Conservation (phyloP, 2,113 vertebrate genomes). For the Daubentonia madagascariensis region DNA sequence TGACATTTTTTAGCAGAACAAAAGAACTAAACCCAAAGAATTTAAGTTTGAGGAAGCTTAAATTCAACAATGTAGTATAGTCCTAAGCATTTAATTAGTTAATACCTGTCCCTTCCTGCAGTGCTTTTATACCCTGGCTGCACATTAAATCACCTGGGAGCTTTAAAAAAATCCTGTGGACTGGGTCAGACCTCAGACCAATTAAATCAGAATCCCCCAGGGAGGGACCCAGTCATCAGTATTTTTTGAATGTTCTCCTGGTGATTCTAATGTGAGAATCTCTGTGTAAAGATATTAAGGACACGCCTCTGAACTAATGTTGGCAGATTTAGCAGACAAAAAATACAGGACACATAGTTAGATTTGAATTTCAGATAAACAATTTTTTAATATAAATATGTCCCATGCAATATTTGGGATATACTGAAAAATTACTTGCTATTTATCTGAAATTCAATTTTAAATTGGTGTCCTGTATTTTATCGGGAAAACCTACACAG, state of each 20-base stretch:
- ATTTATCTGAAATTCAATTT: not conserved
- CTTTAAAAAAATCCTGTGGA: not conserved
- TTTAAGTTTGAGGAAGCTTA: not conserved
- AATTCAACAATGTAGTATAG: not conserved
- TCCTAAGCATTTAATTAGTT: not conserved
- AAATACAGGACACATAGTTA: not conserved
- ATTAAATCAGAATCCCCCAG: not conserved
- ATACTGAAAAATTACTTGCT: not conserved
- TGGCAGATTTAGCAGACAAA: not conserved
- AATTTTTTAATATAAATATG: not conserved
- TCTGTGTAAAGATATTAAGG: not conserved
- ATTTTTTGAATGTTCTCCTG: not conserved
- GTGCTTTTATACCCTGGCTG: not conserved
- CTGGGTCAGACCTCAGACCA: not conserved
- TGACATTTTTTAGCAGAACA: constrained; percentile 9
- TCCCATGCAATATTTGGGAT: not conserved
- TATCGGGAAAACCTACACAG: not conserved
- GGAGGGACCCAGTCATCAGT: not conserved
- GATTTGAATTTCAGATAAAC: constrained; percentile 7
- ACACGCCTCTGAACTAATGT: not conserved
- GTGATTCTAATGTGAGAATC: not conserved
- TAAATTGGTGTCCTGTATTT: not conserved
- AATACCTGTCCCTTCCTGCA: not conserved
- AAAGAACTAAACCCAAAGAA: constrained; percentile 14
- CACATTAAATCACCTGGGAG: not conserved